phyloP scores from a whole-genome alignment of 2,113 vertebrate genomes.

The Macquaria ambigua region DNA sequence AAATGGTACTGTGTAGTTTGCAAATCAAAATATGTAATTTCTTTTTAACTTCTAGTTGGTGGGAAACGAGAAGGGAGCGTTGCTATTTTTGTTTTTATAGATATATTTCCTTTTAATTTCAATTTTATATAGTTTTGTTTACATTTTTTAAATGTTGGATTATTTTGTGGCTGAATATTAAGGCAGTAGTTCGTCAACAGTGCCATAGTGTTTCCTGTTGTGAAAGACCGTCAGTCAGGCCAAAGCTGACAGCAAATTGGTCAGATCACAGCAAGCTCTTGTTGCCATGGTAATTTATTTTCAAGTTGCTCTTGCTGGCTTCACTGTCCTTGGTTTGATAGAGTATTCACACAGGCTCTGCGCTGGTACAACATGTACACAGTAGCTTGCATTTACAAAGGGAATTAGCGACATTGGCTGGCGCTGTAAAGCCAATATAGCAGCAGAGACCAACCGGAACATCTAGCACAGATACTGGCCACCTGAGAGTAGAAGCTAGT shows the following conservation, averaged over 20 bases:
- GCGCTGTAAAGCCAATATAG: conserved; percentile 13
- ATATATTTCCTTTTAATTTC: conserved; percentile 43
- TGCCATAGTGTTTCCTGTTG: conserved; percentile 11
- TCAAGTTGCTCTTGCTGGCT: conserved; percentile 22
- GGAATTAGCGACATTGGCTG: conserved; percentile 35
- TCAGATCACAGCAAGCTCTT: conserved; percentile 27
- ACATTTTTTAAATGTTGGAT: conserved; percentile 61
- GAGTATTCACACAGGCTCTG: conserved; percentile 37
- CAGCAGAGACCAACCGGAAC: conserved; percentile 34
- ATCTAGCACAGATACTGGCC: conserved; percentile 14
- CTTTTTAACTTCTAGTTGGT: neutral
- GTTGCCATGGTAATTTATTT: conserved; percentile 66
- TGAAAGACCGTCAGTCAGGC: conserved; percentile 5
- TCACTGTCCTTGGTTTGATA: conserved; percentile 44
- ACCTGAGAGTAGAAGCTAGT: conserved; percentile 47
- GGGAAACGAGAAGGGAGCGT: conserved; percentile 52
- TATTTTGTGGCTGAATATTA: conserved; percentile 62
- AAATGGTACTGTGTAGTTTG: conserved; percentile 69
- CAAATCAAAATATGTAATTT: conserved; percentile 11
- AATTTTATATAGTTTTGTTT: conserved; percentile 75
- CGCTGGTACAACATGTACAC: neutral
- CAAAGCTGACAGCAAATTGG: conserved; percentile 24
- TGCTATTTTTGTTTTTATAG: conserved; percentile 54
- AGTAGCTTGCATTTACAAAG: conserved; percentile 54
- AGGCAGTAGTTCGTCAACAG: conserved; percentile 30